These are phyloP conservation scores for Lochmaea crataegi DNA, from an alignment of 2,888 invertebrate genomes.

Conservation along the genomic window DNA sequence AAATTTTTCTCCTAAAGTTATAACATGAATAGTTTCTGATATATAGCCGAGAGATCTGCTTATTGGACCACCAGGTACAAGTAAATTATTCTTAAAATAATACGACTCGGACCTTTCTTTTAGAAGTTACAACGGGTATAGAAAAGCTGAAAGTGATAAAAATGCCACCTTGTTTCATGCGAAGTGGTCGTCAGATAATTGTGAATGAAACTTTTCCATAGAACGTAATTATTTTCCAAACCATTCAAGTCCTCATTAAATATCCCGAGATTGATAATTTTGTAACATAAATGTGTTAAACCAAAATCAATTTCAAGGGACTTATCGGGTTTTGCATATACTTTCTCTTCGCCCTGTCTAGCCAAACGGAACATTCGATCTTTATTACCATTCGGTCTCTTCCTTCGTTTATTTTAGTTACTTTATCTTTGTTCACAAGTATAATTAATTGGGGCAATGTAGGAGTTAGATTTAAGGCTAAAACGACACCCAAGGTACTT, in stretches of 20 bases:
- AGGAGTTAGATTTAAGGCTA: slow-evolving; percentile 33
- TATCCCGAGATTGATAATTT: background rate
- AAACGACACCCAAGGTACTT: slow-evolving; percentile 36
- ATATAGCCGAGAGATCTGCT: too few species aligned
- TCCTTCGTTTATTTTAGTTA: slow-evolving; percentile 31
- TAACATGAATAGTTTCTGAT: too few species aligned
- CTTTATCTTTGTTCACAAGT: slow-evolving; percentile 34
- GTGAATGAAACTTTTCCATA: too few species aligned
- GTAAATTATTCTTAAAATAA: too few species aligned
- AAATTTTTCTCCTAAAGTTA: too few species aligned
- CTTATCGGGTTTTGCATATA: slow-evolving; percentile 3
- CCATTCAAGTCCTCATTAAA: background rate
- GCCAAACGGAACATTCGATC: slow-evolving; percentile 23
- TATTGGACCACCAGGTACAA: too few species aligned
- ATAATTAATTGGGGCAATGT: slow-evolving; percentile 37
- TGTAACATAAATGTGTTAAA: background rate
- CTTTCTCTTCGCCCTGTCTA: background rate
- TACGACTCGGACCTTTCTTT: too few species aligned
- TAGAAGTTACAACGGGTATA: too few species aligned
- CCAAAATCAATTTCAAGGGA: background rate
- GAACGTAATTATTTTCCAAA: too few species aligned
- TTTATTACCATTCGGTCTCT: slow-evolving; percentile 31
- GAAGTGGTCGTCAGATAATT: too few species aligned
- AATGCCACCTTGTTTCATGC: too few species aligned
- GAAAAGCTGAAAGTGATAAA: too few species aligned